These are phyloP conservation scores for Apodemia zela DNA, from an alignment of 2,888 invertebrate species.

Conservation along the genomic window DNA sequence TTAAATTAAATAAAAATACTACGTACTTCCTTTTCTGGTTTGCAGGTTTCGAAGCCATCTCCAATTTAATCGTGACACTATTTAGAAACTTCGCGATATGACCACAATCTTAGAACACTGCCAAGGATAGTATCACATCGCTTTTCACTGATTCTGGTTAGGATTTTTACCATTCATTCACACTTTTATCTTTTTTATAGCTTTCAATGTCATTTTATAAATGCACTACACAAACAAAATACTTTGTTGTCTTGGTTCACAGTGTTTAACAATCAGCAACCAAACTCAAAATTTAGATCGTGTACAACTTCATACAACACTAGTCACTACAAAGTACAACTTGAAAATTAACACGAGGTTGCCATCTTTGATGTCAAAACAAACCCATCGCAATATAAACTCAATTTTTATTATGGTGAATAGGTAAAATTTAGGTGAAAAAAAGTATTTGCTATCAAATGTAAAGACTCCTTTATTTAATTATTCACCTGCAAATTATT, in stretches of 20 bases:
- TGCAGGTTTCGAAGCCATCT: conserved; percentile 76
- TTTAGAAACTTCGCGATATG: conserved; percentile 71
- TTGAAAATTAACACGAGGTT: conserved; percentile 3
- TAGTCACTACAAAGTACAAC: not conserved
- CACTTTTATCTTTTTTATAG: conserved; percentile 57
- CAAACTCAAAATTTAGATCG: conserved; percentile 24
- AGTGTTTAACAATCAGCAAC: conserved; percentile 38
- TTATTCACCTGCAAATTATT: too few relatives aligned
- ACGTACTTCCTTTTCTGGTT: conserved; percentile 87
- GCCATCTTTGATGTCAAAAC: not conserved
- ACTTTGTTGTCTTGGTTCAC: conserved; percentile 68
- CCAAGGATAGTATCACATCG: conserved; percentile 80
- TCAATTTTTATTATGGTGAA: too few relatives aligned
- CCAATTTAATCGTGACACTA: conserved; percentile 57
- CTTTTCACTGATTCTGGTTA: conserved; percentile 53
- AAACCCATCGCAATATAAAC: too few relatives aligned
- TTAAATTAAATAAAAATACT: not conserved
- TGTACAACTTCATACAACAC: not conserved
- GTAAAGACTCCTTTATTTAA: too few relatives aligned
- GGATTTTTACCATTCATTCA: conserved; percentile 50
- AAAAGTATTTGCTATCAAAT: too few relatives aligned
- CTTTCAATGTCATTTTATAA: conserved; percentile 73
- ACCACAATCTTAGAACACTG: conserved; percentile 80
- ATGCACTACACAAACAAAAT: conserved; percentile 63
- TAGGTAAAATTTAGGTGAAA: too few relatives aligned